Base-by-base conservation (phyloP, 2,113 vertebrate species). In the Bothrops jararaca region DNA sequence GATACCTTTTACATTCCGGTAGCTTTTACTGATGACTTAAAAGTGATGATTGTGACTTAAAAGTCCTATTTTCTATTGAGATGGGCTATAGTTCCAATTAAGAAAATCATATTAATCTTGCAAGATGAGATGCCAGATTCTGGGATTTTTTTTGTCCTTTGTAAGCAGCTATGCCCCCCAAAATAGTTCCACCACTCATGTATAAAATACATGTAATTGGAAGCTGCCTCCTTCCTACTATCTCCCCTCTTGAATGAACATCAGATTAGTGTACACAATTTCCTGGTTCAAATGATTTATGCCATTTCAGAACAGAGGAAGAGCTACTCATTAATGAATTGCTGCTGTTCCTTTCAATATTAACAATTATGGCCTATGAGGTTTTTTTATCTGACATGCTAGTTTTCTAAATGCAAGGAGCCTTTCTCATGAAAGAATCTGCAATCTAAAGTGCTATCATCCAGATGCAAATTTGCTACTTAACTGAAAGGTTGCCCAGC, bases 31-130 rank as follows among this genome's bases (percentile, higher is more conserved):
- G 95, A 96, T 42, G 93, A 22, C 85, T 94, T 96, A 94, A 92
- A 95, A 97, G 94, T 96, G 45, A 86, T 96, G 95, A 96, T 95
- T 97, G 86, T 42, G 93, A 22, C 85, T 94, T 96, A 94, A 92
- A 95, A 97, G 94, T 96, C 96, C 92, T 92, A 56, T 95, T 89
- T 54, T 95, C 95, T 97, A 58, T 95, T 97, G 96, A 93, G 93
- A 95, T 89, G 96, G 97, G 95, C 89, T 95, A 96, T 96, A 95
- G 97, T 97, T 93, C 93, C 53, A 90, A 95, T 97, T 97, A 96
- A 96, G 95, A 96, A 97, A 97, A 95, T 97, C 18, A 93, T 95
- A 97, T 60, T 95, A 96, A 97, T 97, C 93, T 93, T 95, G 86
- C 95, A 93, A 97, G 93, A 96, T 95, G 96, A 97, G 96, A 93